Evolutionary conservation across 2,888 invertebrate species (phyloP).

Genomic region (Rhabditophanes sp.): DNA sequence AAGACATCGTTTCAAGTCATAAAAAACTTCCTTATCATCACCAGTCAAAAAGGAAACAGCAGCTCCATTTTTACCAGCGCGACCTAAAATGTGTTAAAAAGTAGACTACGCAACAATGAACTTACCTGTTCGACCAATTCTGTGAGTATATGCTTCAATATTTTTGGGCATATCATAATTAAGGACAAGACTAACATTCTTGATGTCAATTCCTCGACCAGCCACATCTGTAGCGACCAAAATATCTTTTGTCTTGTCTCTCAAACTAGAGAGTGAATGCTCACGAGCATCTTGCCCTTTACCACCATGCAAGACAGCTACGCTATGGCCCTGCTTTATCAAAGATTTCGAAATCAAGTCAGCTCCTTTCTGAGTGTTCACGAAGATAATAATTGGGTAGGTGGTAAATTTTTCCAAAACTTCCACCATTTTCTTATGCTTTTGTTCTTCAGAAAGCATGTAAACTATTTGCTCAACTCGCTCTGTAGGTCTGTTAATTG

Average conservation of each 20-base stretch:
- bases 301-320: conserved; percentile 92
- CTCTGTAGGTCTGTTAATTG: conserved; percentile 87
- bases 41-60: conserved; percentile 92
- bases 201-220: conserved; percentile 98
- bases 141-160: conserved; percentile 66
- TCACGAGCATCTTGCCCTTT: conserved; percentile 93
- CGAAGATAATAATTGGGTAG: conserved; percentile 86
- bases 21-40: conserved; percentile 83
- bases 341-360: conserved; percentile 89
- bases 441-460: conserved; percentile 84
- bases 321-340: conserved; percentile 87
- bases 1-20: conserved; percentile 73
- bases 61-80: conserved; percentile 90
- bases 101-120: conserved; percentile 1
- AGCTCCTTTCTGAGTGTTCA: conserved; percentile 98
- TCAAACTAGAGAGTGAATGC: conserved; percentile 85
- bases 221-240: conserved; percentile 98
- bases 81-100: conserved; percentile 54
- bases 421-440: conserved; percentile 80
- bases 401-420: conserved; percentile 75
- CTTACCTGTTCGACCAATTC: conserved; percentile 86
- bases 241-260: conserved; percentile 87
- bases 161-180: conserved; percentile 99
- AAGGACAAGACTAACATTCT: conserved; percentile 94
- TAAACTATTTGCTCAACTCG: conserved; percentile 78